phyloP scores from a whole-genome alignment of 1,140 invertebrate species.

The Formica selysi region DNA sequence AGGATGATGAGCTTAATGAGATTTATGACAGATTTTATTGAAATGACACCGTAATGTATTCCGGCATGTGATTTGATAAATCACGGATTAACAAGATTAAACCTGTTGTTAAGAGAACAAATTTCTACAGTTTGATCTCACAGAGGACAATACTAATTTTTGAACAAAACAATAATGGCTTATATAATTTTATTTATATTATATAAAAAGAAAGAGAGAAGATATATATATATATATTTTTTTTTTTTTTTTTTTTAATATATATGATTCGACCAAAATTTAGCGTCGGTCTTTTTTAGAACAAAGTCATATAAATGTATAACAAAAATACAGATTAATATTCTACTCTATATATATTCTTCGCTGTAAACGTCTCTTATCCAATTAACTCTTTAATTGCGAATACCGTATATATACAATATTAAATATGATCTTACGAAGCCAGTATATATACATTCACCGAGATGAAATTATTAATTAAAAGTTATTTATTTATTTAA shows the following conservation, averaged over 20 bases:
- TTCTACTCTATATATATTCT: background rate
- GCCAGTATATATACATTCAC: no score
- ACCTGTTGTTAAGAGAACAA: constrained; percentile 5
- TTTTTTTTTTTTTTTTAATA: background rate
- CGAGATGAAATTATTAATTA: no score
- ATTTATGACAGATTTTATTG: constrained; percentile 66
- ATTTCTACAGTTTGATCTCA: background rate
- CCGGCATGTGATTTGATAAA: constrained; percentile 55
- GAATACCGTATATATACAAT: constrained; percentile 2
- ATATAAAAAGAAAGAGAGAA: background rate
- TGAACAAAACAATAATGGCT: background rate
- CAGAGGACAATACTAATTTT: background rate
- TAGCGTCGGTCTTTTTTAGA: background rate
- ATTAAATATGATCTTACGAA: no score
- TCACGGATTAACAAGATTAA: constrained; percentile 44
- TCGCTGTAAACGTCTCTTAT: background rate
- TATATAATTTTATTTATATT: background rate
- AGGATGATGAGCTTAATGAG: constrained; percentile 59
- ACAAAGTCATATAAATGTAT: background rate
- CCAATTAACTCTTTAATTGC: background rate
- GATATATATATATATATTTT: background rate
- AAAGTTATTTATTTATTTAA: no score
- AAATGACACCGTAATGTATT: constrained; percentile 62
- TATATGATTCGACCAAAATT: background rate
- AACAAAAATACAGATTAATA: background rate